A percentile compares a stretch with the other conserved stretches of the same genome.
phyloP scores from a whole-genome alignment of 2,113 vertebrate genomes.

The Phrynosoma platyrhinos region DNA sequence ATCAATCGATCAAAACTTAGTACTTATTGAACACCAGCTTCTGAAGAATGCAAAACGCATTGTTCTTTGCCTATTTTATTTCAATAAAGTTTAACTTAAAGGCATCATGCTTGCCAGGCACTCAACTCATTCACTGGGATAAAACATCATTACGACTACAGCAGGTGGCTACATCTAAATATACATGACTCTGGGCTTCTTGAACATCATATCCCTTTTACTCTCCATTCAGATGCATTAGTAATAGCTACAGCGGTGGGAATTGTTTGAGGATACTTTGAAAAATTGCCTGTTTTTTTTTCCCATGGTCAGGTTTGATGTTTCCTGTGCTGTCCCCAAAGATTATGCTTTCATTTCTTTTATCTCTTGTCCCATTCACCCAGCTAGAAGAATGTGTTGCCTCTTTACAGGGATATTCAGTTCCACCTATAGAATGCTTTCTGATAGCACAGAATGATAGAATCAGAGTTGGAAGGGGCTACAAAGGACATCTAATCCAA shows the following conservation, averaged over 20 bases:
- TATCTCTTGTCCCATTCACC: background rate
- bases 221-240: slow-evolving; percentile 41
- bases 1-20: slow-evolving; percentile 87
- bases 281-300: background rate
- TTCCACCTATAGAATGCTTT: background rate
- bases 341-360: background rate
- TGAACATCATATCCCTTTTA: slow-evolving; percentile 35
- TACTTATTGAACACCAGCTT: slow-evolving; percentile 81
- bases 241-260: background rate
- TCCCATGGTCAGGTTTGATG: background rate
- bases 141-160: slow-evolving; percentile 55
- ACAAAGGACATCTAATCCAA: too few species aligned
- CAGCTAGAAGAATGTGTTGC: background rate
- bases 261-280: background rate
- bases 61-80: slow-evolving; percentile 75
- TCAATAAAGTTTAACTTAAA: slow-evolving; percentile 81
- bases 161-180: slow-evolving; percentile 50
- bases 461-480: background rate
- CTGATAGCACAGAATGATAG: background rate
- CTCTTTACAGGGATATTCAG: too few species aligned
- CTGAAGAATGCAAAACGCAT: slow-evolving; percentile 80
- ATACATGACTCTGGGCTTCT: slow-evolving; percentile 44
- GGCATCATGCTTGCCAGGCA: slow-evolving; percentile 69
- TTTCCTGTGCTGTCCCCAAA: background rate
- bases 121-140: slow-evolving; percentile 47